Percentiles rank a stretch among this genome's conserved stretches.
Evolutionary conservation across 2,888 invertebrate species (phyloP).

Genomic region (Apoderus coryli): DNA sequence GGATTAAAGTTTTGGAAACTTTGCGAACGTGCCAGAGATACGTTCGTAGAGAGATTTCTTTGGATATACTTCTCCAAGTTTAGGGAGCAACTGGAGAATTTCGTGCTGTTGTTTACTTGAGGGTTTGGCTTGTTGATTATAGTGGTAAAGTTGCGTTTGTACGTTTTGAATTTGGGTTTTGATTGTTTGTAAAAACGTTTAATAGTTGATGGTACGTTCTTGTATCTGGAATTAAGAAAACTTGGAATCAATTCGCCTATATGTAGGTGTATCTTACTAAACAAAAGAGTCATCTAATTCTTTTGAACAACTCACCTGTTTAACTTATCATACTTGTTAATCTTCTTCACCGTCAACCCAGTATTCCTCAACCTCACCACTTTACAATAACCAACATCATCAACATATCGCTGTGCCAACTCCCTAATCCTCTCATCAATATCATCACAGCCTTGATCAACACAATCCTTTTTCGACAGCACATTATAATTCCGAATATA

Average conservation of each 20-base stretch:
- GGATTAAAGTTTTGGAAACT: background rate
- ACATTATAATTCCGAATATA: slow-evolving; percentile 14
- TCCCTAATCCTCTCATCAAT: slow-evolving; percentile 10
- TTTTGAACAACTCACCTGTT: no score
- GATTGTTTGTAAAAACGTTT: slow-evolving; percentile 14
- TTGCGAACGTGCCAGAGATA: slow-evolving; percentile 5
- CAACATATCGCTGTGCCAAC: slow-evolving; percentile 7
- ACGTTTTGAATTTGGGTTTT: slow-evolving; percentile 9
- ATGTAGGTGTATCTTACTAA: no score
- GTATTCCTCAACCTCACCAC: slow-evolving; percentile 12
- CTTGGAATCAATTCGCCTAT: no score
- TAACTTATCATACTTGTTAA: slow-evolving; percentile 15
- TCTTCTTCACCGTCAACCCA: slow-evolving; percentile 16
- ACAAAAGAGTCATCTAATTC: no score
- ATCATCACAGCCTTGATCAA: slow-evolving; percentile 9
- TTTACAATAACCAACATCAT: slow-evolving; percentile 11
- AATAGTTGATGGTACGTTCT: no score
- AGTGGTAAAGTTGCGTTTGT: slow-evolving; percentile 1
- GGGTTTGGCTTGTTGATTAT: no score
- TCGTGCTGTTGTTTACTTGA: no score
- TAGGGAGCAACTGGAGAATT: no score
- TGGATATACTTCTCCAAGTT: slow-evolving; percentile 6
- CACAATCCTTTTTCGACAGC: no score
- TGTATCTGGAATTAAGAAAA: no score
- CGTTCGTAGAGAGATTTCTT: slow-evolving; percentile 10